Base-by-base conservation (phyloP, 2,888 invertebrate species). In the Pseudococcus viburni region DNA sequence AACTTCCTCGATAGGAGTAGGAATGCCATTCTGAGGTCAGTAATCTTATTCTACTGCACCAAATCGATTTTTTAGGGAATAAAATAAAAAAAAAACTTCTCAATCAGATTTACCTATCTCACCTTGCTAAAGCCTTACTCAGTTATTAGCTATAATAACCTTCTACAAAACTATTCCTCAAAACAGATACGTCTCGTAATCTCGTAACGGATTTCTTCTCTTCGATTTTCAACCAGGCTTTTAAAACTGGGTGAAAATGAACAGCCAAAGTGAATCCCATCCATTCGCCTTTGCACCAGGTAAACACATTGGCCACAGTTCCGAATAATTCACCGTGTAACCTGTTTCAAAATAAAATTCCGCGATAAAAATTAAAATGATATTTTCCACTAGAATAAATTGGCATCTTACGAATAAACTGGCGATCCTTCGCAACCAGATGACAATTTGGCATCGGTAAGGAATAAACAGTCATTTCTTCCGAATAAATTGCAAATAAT, bases 241-340 rank as follows among this genome's bases (percentile, higher is more conserved):
- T 83, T 5, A 88, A 17, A n/a, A 88, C 55, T 3, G 80, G 80
- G 17, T 88, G 77, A 19, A 83, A 55, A 51, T 88, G 80, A 1
- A 55, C 83, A 11, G 80, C 77, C 19, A 88, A 51, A 39, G 88
- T 73, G 22, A 88, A 88, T 80, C 88, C 88, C 80, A 83, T 88
- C 88, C 88, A 88, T 88, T 88, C 88, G 17, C 88, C 88, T 55
- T 88, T 88, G 22, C 46, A 51, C 80, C 88, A 80, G 17, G 88
- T 88, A 15, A 88, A 88, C 0, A 88, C 88, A 33, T 42, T 83
- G 33, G 77, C 80, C 12, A 88, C 83, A 5, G 80, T 26, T 48
- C 88, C 88, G 15, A 88, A 19, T 22, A 88, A 26, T 33, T 80
- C 80, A 12, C 77, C 77, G 1, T 83, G 39, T 0, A 42, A 48